Percentiles rank a stretch among this genome's conserved stretches.
Conservation (phyloP, 2,888 invertebrate genomes). For the Chorisops tibialis region DNA sequence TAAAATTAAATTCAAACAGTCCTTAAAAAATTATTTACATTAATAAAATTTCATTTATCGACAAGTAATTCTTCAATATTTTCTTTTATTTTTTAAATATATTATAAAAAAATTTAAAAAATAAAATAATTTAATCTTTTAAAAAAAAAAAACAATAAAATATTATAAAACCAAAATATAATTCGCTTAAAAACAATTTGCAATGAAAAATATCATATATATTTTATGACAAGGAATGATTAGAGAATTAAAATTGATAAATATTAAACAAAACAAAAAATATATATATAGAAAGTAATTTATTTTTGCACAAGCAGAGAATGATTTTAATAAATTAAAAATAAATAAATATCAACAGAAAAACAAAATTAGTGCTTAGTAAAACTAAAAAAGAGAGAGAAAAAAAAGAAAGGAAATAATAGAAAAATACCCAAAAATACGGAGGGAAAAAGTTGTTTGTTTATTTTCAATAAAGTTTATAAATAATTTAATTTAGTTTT, state of each 20-base stretch:
- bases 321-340: no score
- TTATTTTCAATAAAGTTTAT: no score
- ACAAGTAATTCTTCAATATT: conserved; percentile 1
- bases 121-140: not conserved
- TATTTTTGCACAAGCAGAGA: not conserved
- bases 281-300: not conserved
- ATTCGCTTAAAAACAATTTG: conserved; percentile 41
- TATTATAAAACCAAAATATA: conserved; percentile 26
- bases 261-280: not conserved
- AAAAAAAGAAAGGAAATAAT: no score
- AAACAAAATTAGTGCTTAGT: no score
- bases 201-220: conserved; percentile 35
- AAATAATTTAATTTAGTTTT: no score
- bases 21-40: not conserved
- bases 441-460: no score
- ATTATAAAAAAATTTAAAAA: not conserved
- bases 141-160: conserved; percentile 18
- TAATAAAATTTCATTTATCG: not conserved
- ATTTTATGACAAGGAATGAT: conserved; percentile 2
- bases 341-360: no score
- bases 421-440: no score
- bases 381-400: no score
- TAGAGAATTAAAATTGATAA: not conserved
- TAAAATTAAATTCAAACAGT: not conserved
- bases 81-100: conserved; percentile 1